phyloP scores from a whole-genome alignment of 2,797 vertebrate genomes.

The Pseudomugil tenellus region DNA sequence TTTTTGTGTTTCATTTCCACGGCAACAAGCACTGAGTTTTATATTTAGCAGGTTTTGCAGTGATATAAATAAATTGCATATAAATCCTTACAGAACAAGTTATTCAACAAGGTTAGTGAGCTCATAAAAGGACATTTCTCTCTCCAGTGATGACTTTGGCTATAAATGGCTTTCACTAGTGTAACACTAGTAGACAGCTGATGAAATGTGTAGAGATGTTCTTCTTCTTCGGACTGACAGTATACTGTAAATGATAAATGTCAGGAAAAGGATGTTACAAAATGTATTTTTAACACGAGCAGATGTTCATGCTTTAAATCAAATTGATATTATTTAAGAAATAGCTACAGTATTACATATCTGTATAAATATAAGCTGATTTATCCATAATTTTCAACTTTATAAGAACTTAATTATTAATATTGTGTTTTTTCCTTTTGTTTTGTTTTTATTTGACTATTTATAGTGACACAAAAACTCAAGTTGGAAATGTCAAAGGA shows the following conservation, averaged over 20 bases:
- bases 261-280: neutral
- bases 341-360: too few species aligned
- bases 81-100: conserved; percentile 1
- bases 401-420: neutral
- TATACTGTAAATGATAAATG: neutral
- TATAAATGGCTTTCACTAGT: conserved; percentile 25
- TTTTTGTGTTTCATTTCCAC: conserved; percentile 59
- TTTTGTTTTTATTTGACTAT: neutral
- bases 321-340: too few species aligned
- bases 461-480: neutral
- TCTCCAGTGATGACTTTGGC: conserved; percentile 5
- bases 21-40: conserved; percentile 45
- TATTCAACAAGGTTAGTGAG: conserved; percentile 27
- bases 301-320: too few species aligned
- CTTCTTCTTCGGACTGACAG: neutral
- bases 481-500: neutral
- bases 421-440: neutral
- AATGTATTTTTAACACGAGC: too few species aligned
- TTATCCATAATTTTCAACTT: too few species aligned
- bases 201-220: neutral
- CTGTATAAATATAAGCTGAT: too few species aligned
- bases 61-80: conserved; percentile 40
- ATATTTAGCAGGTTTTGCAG: conserved; percentile 50
- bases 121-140: conserved; percentile 12
- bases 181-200: neutral